phyloP scores from a whole-genome alignment of 2,113 vertebrate genomes.

The Lagopus muta region DNA sequence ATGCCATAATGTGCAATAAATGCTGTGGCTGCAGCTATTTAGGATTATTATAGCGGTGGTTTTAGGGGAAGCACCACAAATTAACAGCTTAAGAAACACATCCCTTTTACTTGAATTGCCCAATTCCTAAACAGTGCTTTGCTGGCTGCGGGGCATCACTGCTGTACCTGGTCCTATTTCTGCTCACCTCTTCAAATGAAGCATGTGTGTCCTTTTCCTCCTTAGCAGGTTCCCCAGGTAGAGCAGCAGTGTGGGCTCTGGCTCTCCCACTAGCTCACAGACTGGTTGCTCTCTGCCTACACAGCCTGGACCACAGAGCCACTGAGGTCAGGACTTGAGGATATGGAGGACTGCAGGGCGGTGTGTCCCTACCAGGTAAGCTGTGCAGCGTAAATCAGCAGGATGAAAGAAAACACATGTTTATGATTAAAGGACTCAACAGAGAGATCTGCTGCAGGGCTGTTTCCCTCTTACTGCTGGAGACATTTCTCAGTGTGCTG shows the following conservation, averaged over 20 bases:
- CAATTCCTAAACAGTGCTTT: background rate
- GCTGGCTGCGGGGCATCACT: background rate
- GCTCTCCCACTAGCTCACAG: background rate
- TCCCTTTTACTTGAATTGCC: background rate
- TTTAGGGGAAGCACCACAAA: slow-evolving; percentile 61
- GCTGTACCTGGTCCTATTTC: background rate
- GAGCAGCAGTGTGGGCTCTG: background rate
- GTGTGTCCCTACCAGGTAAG: background rate
- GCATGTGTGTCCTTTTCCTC: background rate
- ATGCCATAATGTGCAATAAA: slow-evolving; percentile 64
- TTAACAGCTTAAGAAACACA: slow-evolving; percentile 61
- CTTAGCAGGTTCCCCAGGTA: background rate
- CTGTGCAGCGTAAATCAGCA: background rate
- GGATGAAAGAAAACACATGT: background rate
- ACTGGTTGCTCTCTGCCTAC: background rate
- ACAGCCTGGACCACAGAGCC: background rate
- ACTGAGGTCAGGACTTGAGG: background rate
- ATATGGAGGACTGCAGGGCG: background rate
- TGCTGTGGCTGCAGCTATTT: slow-evolving; percentile 71
- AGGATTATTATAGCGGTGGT: slow-evolving; percentile 62
- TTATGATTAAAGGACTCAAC: background rate
- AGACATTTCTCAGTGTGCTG: background rate
- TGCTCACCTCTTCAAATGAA: background rate
- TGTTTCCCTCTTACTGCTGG: background rate
- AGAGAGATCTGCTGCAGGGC: accelerated